phyloP scores from a whole-genome alignment of 2,113 vertebrate genomes.

The Eptesicus fuscus region DNA sequence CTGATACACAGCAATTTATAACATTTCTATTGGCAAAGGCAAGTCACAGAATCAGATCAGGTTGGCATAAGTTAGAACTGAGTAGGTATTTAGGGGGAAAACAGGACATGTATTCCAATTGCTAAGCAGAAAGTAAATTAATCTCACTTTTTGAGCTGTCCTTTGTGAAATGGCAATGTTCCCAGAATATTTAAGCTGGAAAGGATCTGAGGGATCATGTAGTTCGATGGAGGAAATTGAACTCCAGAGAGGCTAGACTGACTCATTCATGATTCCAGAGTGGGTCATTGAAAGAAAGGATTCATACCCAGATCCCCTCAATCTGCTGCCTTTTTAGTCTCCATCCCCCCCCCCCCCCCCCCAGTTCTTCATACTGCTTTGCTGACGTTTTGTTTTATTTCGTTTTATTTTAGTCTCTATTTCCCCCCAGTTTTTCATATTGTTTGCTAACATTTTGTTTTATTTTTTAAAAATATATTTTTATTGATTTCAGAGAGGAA shows the following conservation, averaged over 20 bases:
- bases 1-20: not conserved
- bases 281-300: not conserved
- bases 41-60: not conserved
- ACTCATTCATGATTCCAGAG: not conserved
- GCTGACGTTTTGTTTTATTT: not conserved
- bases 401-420: not conserved
- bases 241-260: not conserved
- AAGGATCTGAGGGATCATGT: not conserved
- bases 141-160: not conserved
- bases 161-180: not conserved
- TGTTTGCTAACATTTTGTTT: no score
- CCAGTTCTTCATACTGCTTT: not conserved
- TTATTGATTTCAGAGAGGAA: no score
- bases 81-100: not conserved
- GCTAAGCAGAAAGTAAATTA: not conserved
- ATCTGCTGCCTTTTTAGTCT: not conserved
- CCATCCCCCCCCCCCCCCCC: accelerated
- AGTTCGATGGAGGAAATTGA: not conserved
- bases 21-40: not conserved
- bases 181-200: not conserved
- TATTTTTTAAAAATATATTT: no score
- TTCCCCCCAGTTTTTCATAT: no score
- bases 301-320: not conserved
- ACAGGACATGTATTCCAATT: not conserved
- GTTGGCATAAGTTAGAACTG: not conserved